phyloP scores from a whole-genome alignment of 2,888 invertebrate genomes.

The Cinara cedri region DNA sequence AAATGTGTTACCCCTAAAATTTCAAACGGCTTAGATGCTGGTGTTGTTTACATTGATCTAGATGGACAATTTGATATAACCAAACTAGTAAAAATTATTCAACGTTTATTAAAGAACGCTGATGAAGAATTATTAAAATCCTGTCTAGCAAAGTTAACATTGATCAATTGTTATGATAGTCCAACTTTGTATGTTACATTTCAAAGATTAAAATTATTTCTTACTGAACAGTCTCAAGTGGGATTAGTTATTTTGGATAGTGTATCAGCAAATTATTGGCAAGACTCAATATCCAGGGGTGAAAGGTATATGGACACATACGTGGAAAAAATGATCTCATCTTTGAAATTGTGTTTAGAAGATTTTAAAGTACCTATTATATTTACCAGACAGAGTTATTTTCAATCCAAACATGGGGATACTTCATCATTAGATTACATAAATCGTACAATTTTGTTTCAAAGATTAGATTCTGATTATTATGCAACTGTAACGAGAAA shows the following conservation, averaged over 20 bases:
- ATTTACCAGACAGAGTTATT: slow-evolving; percentile 67
- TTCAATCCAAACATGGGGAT: slow-evolving; percentile 59
- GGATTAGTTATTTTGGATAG: slow-evolving; percentile 65
- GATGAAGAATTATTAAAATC: slow-evolving; percentile 25
- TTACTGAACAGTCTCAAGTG: slow-evolving; percentile 34
- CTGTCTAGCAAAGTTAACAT: slow-evolving; percentile 38
- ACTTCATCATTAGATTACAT: slow-evolving; percentile 7
- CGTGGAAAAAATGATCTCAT: slow-evolving; percentile 62
- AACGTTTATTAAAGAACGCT: slow-evolving; percentile 60
- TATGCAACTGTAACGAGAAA: slow-evolving; percentile 31
- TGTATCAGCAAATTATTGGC: slow-evolving; percentile 67
- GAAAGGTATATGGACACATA: slow-evolving; percentile 61
- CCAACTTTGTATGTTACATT: slow-evolving; percentile 43
- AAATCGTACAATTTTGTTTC: slow-evolving; percentile 40
- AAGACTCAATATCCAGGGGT: slow-evolving; percentile 61
- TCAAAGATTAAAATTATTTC: slow-evolving; percentile 47
- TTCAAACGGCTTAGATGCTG: slow-evolving; percentile 63
- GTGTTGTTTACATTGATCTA: slow-evolving; percentile 65
- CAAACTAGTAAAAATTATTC: slow-evolving; percentile 62
- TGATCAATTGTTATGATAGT: slow-evolving; percentile 46
- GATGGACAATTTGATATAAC: slow-evolving; percentile 65
- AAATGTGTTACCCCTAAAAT: slow-evolving; percentile 64
- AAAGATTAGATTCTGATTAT: slow-evolving; percentile 21
- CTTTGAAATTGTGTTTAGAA: slow-evolving; percentile 65
- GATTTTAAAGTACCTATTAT: slow-evolving; percentile 66